Evolutionary conservation across 2,113 vertebrate species (phyloP).

Genomic region (Rhagologus leucostigma): DNA sequence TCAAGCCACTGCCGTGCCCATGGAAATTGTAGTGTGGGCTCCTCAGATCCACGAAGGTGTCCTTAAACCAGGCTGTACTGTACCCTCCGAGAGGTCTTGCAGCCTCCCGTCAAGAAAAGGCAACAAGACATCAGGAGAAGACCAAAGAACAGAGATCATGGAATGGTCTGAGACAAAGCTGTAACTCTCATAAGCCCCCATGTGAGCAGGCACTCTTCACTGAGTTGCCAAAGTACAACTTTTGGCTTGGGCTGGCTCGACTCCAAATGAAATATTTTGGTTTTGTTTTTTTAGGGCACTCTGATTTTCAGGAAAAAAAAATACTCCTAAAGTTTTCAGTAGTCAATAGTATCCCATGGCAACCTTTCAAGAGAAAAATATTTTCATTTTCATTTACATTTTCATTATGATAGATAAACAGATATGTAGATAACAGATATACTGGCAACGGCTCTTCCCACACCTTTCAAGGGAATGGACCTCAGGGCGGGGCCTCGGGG

Average conservation of each 20-base stretch:
- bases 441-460: neutral
- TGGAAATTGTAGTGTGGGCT: neutral
- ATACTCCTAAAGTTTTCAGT: neutral
- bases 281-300: neutral
- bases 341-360: neutral
- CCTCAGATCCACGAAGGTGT: neutral
- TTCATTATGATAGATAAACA: neutral
- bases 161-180: neutral
- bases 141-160: neutral
- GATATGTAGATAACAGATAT: neutral
- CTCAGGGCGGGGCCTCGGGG: neutral
- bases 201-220: neutral
- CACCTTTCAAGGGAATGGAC: neutral
- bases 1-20: neutral
- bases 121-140: fast-evolving
- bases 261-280: neutral
- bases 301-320: neutral
- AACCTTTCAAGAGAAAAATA: neutral
- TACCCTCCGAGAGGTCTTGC: neutral
- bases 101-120: fast-evolving
- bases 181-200: neutral
- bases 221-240: neutral
- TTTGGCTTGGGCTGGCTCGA: neutral
- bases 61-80: neutral
- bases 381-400: neutral